These are phyloP conservation scores for Aratinga solstitialis DNA, from an alignment of 2,797 vertebrate species.

Conservation along the genomic window DNA sequence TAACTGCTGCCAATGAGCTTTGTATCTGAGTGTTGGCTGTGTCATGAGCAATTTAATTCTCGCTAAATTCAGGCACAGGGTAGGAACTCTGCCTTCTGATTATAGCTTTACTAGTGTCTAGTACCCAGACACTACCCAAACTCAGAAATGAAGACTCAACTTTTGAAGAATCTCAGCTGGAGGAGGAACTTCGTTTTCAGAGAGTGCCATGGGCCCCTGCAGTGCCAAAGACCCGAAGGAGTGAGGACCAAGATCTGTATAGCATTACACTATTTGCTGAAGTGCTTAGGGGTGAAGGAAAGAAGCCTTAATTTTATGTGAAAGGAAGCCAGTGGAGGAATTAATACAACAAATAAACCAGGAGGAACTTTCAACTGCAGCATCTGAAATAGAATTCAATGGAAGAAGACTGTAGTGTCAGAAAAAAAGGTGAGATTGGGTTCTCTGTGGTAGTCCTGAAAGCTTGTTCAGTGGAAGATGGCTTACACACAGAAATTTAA, in stretches of 20 bases:
- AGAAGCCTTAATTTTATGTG: not conserved
- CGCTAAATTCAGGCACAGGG: not conserved
- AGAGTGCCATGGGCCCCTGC: not conserved
- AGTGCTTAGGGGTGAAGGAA: not conserved
- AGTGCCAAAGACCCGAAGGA: not conserved
- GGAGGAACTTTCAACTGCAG: not conserved
- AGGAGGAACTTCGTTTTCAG: not conserved
- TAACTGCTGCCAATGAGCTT: not conserved
- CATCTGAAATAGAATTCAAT: not conserved
- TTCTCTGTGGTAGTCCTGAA: not conserved
- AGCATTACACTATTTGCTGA: not conserved
- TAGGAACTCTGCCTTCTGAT: not conserved
- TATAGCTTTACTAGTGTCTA: not conserved
- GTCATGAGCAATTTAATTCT: not conserved
- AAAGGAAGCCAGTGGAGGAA: not conserved
- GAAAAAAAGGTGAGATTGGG: not conserved
- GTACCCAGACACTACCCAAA: not conserved
- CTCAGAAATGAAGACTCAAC: not conserved
- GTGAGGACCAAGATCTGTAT: accelerated
- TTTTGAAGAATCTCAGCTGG: not conserved
- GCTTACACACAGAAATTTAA: not conserved
- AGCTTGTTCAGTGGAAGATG: not conserved
- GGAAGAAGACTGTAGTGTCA: not conserved
- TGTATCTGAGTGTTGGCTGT: not conserved
- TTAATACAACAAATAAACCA: not conserved